Evolutionary conservation across 2,888 invertebrate genomes (phyloP).

Genomic region (Agonum fuliginosum): DNA sequence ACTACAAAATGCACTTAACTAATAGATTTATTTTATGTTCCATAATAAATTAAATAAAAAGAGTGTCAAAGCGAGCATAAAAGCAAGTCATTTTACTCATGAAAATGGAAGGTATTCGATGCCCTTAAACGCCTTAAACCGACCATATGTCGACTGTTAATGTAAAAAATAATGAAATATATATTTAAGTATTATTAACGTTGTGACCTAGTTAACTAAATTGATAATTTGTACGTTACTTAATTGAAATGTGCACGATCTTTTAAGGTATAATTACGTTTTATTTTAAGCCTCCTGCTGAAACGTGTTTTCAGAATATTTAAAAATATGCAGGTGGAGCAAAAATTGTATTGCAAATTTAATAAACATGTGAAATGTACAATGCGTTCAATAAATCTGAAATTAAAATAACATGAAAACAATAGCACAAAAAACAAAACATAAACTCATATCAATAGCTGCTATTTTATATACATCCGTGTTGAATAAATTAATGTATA

Average conservation of each 20-base stretch:
- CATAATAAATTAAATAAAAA: too few relatives aligned
- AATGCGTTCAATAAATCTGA: slow-evolving; percentile 17
- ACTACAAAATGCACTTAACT: too few relatives aligned
- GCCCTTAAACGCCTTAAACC: slow-evolving; percentile 4
- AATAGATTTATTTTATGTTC: too few relatives aligned
- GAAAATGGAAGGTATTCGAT: too few relatives aligned
- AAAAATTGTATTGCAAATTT: slow-evolving; percentile 31
- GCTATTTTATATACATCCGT: slow-evolving; percentile 32
- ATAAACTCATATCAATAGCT: slow-evolving; percentile 36
- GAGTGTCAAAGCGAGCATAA: too few relatives aligned
- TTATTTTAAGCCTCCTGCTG: neutral
- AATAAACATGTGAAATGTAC: slow-evolving; percentile 1
- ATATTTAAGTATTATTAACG: slow-evolving; percentile 46
- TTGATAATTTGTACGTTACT: slow-evolving; percentile 51
- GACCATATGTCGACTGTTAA: slow-evolving; percentile 13
- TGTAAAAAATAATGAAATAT: slow-evolving; percentile 45
- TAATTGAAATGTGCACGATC: slow-evolving; percentile 54
- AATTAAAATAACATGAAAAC: slow-evolving; percentile 38
- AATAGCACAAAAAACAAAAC: slow-evolving; percentile 33
- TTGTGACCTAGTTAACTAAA: slow-evolving; percentile 47
- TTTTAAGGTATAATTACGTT: slow-evolving; percentile 9
- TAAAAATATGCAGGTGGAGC: too few relatives aligned
- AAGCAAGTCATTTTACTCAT: too few relatives aligned
- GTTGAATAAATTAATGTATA: slow-evolving; percentile 33
- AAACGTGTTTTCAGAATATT: too few relatives aligned